Evolutionary conservation across 2,113 vertebrate species (phyloP), one percentile per base, ranked within the genome.

Genomic region (Monopterus albus): DNA sequence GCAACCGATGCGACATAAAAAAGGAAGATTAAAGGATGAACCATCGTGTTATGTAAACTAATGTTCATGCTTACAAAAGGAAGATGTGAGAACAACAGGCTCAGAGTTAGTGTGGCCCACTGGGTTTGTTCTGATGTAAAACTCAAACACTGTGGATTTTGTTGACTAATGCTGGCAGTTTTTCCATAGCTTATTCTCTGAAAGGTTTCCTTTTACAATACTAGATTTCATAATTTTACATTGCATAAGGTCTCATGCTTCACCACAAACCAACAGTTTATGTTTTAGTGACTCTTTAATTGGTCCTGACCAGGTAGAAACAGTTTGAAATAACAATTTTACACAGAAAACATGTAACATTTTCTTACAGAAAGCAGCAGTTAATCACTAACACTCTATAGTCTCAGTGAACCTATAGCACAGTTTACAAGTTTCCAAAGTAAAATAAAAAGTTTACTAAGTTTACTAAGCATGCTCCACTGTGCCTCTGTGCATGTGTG

Each of bases 101-200:
- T 51, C 36, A 28, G 72, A 15, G 36, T 79, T 84, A 90, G 43
- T 39, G n/a, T 45, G 70, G 64, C 84, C 81, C 81, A 69, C 62
- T 52, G 75, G 28, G 42, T 70, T 46, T 55, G 40, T 33, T 20
- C 73, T 83, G 78, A 77, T 71, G 69, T 31, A 5, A 71, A 81
- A 73, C 35, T 79, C 65, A 59, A 81, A 87, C 87, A 83, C 61
- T 70, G 55, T 20, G 33, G 55, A 59, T 78, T 80, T 78, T 82
- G 82, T 84, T 84, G 59, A 75, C 58, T 53, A 51, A 72, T 65
- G 46, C 52, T 61, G 23, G 51, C 57, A 17, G 35, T 45, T n/a
- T 65, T 81, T 57, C 64, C 15, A 7, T 39, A 40, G 29, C 72
- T 53, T 11, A 5, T 36, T 38, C 35, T 38, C n/a, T 36, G 68